Conservation (phyloP, 2,888 invertebrate genomes). For the Pristionchus maxplancki region DNA sequence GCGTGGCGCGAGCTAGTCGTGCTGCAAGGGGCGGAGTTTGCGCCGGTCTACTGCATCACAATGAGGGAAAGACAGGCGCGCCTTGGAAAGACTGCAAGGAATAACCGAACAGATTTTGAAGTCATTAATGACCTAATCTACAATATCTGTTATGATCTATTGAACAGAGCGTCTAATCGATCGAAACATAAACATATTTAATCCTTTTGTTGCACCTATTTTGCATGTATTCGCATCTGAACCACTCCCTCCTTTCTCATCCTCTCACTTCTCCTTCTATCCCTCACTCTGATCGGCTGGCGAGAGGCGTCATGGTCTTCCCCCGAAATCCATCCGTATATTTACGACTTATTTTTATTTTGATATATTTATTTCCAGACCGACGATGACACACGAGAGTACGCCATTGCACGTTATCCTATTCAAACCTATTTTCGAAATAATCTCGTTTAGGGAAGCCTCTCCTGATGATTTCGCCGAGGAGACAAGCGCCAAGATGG, state of each 20-base stretch:
- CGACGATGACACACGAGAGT: conserved; percentile 33
- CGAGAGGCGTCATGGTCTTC: background rate
- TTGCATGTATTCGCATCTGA: background rate
- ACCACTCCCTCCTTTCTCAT: background rate
- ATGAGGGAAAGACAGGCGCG: no score
- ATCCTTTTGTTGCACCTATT: background rate
- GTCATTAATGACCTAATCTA: no score
- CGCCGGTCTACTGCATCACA: no score
- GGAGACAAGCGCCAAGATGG: background rate
- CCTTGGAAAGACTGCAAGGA: no score
- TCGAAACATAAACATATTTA: no score
- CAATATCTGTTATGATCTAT: no score
- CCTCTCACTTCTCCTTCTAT: background rate
- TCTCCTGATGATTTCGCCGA: conserved; percentile 28
- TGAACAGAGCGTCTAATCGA: no score
- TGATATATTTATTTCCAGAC: background rate
- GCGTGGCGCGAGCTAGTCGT: no score
- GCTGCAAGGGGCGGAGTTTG: no score
- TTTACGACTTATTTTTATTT: background rate
- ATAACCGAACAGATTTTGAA: no score
- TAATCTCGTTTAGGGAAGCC: background rate
- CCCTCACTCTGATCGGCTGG: background rate
- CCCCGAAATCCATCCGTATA: background rate
- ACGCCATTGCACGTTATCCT: background rate
- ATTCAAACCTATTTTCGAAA: no score